Base-by-base conservation (phyloP, 2,113 vertebrate species). In the Zapus hudsonius region DNA sequence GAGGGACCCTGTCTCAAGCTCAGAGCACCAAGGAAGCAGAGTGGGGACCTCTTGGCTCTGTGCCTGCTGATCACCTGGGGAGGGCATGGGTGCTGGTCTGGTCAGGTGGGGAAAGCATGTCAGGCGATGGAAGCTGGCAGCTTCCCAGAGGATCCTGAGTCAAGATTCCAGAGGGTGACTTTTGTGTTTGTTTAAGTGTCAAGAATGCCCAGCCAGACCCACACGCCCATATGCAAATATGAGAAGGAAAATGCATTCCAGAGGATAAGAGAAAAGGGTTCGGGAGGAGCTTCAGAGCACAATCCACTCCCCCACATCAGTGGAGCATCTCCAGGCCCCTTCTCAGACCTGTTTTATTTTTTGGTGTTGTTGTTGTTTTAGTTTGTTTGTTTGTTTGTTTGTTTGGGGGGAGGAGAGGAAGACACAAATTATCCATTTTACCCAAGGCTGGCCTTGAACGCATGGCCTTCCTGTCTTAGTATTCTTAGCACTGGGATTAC, bases 181-280 rank as follows among this genome's bases (percentile, higher is more conserved):
- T 89, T 47, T 89, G 47, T 87, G 81, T 92, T 95, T 80, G 76
- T 80, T 78, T 74, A 92, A 95, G 87, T 96, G 75, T 95, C 83
- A 47, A 91, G 96, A 95, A 94, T 92, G 84, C 79, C 76, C 87
- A 91, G 91, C 67, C 80, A 87, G 89, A 91, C 84, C 64, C 74
- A 82, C 78, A 81, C 15, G 11, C 94, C 92, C 92, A 89, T 92
- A 94, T 95, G 95, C 94, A 97, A 97, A 94, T 94, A 20, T 40
- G 27, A 92, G 81, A 87, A 85, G 87, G 70, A 95, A 95, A 92
- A 90, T 76, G 92, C 94, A 93, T 96, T 96, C 95, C 95, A 90
- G 84, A 88, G 79, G 70, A 64, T 42, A 13, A 90, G 73, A 95
- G 87, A 92, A 91, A 94, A 92, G 67, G 27, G 22, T 84, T 52